phyloP scores from a whole-genome alignment of 2,888 invertebrate species.

The Metallyticus violacea region DNA sequence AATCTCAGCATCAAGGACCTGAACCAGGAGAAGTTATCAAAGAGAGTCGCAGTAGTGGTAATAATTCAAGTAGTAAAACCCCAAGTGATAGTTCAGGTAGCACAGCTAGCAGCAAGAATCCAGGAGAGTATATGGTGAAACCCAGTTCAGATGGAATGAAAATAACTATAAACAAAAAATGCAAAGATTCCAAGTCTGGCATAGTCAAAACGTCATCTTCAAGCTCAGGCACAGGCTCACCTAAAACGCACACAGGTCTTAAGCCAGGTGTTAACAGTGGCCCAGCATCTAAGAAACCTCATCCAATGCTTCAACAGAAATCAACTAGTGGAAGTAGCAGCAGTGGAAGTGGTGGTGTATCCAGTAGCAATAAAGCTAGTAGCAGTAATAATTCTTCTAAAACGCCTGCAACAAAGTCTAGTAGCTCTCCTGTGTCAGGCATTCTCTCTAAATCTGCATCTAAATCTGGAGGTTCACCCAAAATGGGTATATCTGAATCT shows the following conservation, averaged over 20 bases:
- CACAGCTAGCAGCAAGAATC: constrained; percentile 55
- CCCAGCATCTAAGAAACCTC: constrained; percentile 79
- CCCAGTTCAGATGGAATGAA: constrained; percentile 87
- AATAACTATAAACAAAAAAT: constrained; percentile 84
- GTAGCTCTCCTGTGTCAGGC: constrained; percentile 38
- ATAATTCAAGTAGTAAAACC: constrained; percentile 42
- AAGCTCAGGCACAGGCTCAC: constrained; percentile 62
- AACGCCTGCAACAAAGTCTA: constrained; percentile 41
- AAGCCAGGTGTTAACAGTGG: constrained; percentile 85
- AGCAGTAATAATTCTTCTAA: constrained; percentile 22
- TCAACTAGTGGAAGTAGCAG: constrained; percentile 21
- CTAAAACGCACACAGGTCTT: constrained; percentile 76
- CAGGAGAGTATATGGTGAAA: constrained; percentile 82
- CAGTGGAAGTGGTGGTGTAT: neutral
- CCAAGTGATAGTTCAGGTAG: constrained; percentile 42
- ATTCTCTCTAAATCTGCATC: constrained; percentile 28
- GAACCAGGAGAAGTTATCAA: constrained; percentile 47
- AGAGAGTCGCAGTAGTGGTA: constrained; percentile 29
- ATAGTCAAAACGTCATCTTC: constrained; percentile 41
- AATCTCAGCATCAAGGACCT: constrained; percentile 64
- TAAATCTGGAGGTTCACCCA: constrained; percentile 57
- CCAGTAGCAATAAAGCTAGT: constrained; percentile 21
- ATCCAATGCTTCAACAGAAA: constrained; percentile 51
- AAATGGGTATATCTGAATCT: constrained; percentile 55
- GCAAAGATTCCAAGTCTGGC: constrained; percentile 61